Base-by-base conservation (phyloP, 2,797 vertebrate genomes). In the Anguilla pacifica region DNA sequence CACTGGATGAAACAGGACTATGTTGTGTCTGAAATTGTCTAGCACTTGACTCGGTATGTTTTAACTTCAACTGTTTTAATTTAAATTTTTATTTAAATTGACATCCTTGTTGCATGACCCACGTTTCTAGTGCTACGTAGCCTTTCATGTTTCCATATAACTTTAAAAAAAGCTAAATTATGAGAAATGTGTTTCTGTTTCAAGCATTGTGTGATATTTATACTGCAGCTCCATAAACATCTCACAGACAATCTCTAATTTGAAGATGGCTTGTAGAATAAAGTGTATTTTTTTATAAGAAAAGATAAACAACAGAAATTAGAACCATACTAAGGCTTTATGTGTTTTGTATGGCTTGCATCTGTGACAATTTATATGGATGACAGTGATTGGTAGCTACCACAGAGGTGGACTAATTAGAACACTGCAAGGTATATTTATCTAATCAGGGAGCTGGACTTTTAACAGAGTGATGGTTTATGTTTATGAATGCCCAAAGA, bases 271-370 rank as follows among this genome's bases (percentile, higher is more conserved):
- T 70, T 22, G 61, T 49, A 15, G 17, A 82, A 82, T 82, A 74
- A 84, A 55, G 43, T 86, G 46, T 51, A 81, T 28, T 39, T 74
- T 74, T 53, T 57, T 81, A 79, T 43, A 31, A 61, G 2, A 85
- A 53, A 22, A 59, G 84, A 85, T 85, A 88, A 88, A 88, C 85
- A 86, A 19, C 25, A 22, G 59, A 61, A 79, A 79, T 89, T 77
- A 64, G 86, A 79, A 84, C 67, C 61, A 83, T n/a, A 49, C 61
- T 59, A 31, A 83, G 83, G 83, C n/a, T 31, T 25, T 81, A n/a
- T 51, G 79, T 10, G 46, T 25, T 49, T 51, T 3, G 6, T 51
- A 82, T 81, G 0, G 39, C 86, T 79, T 35, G 87, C 84, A 88
- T 85, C 77, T 88, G 87, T 85, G 67, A 9, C 43, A 7, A 85